Conservation (phyloP, 2,113 vertebrate genomes). For the Tupaia chinensis region DNA sequence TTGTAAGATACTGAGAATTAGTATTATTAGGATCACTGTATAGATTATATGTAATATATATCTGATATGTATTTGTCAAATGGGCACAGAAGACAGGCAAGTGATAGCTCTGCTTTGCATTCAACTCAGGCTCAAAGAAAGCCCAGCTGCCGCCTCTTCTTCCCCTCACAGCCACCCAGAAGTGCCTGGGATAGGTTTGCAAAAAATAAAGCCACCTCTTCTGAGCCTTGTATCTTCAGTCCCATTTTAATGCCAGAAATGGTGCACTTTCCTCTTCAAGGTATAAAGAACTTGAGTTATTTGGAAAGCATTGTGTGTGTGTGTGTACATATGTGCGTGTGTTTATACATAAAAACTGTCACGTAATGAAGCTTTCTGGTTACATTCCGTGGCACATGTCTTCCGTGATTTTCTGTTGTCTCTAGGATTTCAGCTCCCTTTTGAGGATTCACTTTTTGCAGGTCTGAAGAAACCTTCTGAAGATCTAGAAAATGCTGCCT, state of each 20-base stretch:
- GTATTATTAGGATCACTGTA: not conserved
- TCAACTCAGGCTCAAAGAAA: conserved; percentile 14
- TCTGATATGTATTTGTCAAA: not conserved
- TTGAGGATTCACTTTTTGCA: not conserved
- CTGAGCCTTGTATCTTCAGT: not conserved
- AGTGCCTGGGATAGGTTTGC: not conserved
- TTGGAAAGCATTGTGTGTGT: not conserved
- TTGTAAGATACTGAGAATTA: not conserved
- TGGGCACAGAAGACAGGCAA: not conserved
- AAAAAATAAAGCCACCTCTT: not conserved
- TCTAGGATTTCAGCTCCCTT: not conserved
- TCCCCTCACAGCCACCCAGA: not conserved
- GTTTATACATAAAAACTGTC: not conserved
- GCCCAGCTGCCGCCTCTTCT: not conserved
- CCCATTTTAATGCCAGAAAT: not conserved
- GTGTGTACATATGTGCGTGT: not conserved
- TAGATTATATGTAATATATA: not conserved
- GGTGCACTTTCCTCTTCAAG: not conserved
- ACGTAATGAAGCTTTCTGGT: not conserved
- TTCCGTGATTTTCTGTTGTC: not conserved
- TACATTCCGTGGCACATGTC: not conserved
- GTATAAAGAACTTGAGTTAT: not conserved
- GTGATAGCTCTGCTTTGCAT: not conserved
- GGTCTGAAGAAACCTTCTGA: not conserved
- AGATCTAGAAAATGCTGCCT: not conserved